Evolutionary conservation across 2,888 invertebrate species (phyloP), one percentile per base, ranked within the genome.

Genomic region (Neria commutata): DNA sequence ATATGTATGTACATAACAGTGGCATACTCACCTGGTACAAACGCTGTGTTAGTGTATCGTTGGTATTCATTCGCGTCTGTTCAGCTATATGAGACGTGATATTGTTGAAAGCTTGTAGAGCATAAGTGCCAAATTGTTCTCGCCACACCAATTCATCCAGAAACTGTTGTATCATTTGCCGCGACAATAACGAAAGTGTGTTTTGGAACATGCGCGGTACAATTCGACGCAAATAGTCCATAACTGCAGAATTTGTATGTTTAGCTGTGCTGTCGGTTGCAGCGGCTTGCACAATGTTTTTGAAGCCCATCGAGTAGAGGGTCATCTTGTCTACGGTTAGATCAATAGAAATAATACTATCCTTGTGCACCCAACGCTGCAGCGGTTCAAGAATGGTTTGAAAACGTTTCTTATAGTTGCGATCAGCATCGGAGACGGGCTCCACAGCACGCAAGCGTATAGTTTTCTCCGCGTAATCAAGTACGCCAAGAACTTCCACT

Each of bases 171-270:
- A 95, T 93, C 77, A 94, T 91, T 80, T 91, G 91, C 48, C 92
- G 85, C 1, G 91, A 92, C 0, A 95, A 82, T 64, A 93, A 78
- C 10, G 92, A 92, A 6, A 94, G 80, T 0, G 94, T 94, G 68
- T 92, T 94, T 83, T 94, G 91, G 83, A 94, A 95, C 93, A 94
- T 94, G 71, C 93, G 86, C 0, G 95, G 94, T 2, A 94, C 92
- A 54, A 93, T 91, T 63, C 91, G 86, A 26, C 93, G 84, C 64
- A 95, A 81, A 75, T 94, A 95, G 73, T 94, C 92, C 94, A 95
- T 94, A 6, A 94, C 90, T 55, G 89, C 88, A 0, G 87, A 86
- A 70, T 91, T 91, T 52, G 87, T 87, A 64, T 87, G 85, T 66
- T 85, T 84, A 21, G 83, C 83, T 47, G 73, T 83, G 74, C 64